Conservation (phyloP, 2,888 invertebrate genomes). For the Therioaphis trifolii region DNA sequence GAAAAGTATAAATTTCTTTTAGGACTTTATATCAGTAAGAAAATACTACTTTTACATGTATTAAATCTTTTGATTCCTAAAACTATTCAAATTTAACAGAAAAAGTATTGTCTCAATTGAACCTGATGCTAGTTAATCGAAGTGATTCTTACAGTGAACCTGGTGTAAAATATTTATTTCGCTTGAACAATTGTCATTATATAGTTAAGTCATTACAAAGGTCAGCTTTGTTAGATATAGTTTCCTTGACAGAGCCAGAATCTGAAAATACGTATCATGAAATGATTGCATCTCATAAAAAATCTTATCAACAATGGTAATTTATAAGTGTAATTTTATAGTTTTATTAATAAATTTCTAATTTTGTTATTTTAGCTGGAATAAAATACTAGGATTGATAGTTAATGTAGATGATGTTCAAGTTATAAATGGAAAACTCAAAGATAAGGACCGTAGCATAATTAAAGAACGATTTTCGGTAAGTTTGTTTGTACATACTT, state of each 20-base stretch:
- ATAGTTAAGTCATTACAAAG: conserved; percentile 91
- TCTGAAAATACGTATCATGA: conserved; percentile 88
- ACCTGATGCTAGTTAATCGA: conserved; percentile 88
- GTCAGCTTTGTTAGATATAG: conserved; percentile 83
- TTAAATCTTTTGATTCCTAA: neutral
- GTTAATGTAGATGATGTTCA: conserved; percentile 77
- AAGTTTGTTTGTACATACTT: conserved; percentile 68
- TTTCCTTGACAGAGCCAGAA: conserved; percentile 84
- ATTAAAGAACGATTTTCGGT: conserved; percentile 92
- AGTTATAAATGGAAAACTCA: conserved; percentile 75
- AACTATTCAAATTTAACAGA: conserved; percentile 72
- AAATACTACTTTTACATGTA: neutral
- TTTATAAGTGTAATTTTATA: neutral
- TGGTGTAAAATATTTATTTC: conserved; percentile 88
- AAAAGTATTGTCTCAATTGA: conserved; percentile 89
- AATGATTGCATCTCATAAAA: conserved; percentile 86
- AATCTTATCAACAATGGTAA: conserved; percentile 77
- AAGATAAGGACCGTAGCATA: conserved; percentile 86
- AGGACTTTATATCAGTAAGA: conserved; percentile 85
- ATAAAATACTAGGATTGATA: conserved; percentile 81
- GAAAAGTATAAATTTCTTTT: conserved; percentile 71
- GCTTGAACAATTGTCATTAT: conserved; percentile 94
- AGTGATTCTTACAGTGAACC: conserved; percentile 91
- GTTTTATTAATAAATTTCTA: conserved; percentile 27
- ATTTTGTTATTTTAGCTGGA: conserved; percentile 77